A percentile compares a stretch with the other conserved stretches of the same genome.
Conservation (phyloP, 2,888 invertebrate genomes). For the Euzetes globulus region DNA sequence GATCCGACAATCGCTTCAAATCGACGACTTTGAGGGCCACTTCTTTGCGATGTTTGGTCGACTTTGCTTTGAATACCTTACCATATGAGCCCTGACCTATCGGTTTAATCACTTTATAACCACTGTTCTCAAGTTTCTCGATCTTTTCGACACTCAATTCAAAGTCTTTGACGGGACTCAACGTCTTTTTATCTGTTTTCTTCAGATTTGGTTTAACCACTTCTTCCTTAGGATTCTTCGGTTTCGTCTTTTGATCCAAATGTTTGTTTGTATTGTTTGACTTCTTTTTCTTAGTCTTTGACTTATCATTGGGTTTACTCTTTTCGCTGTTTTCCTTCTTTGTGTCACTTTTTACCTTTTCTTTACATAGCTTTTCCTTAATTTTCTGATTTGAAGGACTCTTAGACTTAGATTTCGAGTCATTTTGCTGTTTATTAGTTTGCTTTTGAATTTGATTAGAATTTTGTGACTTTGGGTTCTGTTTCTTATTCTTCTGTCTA, state of each 20-base stretch:
- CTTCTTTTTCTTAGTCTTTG: not conserved
- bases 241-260: not conserved
- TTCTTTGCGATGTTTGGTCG: not conserved
- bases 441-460: not conserved
- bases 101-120: not conserved
- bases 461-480: not conserved
- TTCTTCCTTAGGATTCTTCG: too few species aligned
- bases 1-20: not conserved
- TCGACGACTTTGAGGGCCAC: conserved; percentile 16
- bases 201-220: not conserved
- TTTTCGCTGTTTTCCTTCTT: not conserved
- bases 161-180: not conserved
- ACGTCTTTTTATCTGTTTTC: not conserved
- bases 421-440: not conserved
- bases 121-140: not conserved
- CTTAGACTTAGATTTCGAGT: not conserved
- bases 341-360: not conserved
- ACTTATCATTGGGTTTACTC: not conserved
- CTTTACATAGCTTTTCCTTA: not conserved
- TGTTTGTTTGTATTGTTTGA: not conserved
- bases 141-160: not conserved
- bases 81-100: conserved; percentile 11
- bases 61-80: not conserved
- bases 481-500: too few species aligned
- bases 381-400: not conserved